Evolutionary conservation across 2,888 invertebrate species (phyloP).

Genomic region (Pristionchus mayeri): DNA sequence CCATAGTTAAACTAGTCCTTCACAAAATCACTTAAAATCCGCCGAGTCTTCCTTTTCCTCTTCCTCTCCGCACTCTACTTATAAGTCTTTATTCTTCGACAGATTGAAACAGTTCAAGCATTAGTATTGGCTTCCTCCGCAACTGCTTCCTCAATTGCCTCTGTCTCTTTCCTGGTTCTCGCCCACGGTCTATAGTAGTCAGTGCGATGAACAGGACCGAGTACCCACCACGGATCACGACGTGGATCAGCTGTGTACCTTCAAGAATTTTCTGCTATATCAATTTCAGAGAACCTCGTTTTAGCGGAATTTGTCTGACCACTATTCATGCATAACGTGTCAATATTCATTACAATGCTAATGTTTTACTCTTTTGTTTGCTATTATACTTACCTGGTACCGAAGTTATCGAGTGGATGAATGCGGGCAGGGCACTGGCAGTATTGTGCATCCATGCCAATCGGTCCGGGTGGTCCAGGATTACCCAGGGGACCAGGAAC

Average conservation of each 20-base stretch:
- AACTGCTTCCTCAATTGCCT: not conserved
- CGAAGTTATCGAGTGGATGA: conserved; percentile 47
- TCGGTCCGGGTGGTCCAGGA: conserved; percentile 46
- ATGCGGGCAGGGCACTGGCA: conserved; percentile 45
- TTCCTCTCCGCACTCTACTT: no score
- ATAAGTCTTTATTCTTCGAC: no score
- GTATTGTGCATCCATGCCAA: conserved; percentile 49
- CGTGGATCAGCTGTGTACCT: not conserved
- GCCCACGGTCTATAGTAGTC: conserved; percentile 5
- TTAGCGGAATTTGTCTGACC: no score
- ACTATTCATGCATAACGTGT: no score
- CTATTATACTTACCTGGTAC: no score
- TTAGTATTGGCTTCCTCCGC: not conserved
- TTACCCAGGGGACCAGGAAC: conserved; percentile 40
- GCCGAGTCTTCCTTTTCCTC: no score
- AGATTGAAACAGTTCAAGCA: not conserved
- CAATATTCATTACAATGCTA: no score
- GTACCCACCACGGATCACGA: conserved; percentile 44
- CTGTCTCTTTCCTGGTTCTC: not conserved
- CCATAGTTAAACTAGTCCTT: no score
- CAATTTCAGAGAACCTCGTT: no score
- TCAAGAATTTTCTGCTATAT: not conserved
- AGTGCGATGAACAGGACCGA: not conserved
- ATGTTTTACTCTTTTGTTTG: not conserved
- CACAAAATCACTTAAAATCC: no score